Percentiles rank a stretch among this genome's conserved stretches.
phyloP scores from a whole-genome alignment of 1,140 invertebrate species.

The Drosophila asahinai region DNA sequence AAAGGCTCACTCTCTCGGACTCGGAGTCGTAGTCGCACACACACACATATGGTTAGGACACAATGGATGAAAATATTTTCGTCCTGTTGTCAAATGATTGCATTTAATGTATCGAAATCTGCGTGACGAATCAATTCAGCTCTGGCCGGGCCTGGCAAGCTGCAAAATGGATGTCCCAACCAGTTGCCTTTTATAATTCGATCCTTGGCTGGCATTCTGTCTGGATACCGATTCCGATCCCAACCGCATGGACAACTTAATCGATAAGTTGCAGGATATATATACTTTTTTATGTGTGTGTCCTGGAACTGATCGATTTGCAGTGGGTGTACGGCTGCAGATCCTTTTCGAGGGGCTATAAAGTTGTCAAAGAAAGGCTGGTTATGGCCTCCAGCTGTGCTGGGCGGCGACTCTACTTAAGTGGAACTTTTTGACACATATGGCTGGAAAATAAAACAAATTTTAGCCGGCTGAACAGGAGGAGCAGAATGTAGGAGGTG shows the following conservation, averaged over 20 bases:
- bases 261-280: conserved; percentile 40
- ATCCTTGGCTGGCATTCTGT: conserved; percentile 63
- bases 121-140: conserved; percentile 81
- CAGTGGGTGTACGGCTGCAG: conserved; percentile 32
- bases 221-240: conserved; percentile 34
- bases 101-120: conserved; percentile 85
- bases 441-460: conserved; percentile 35
- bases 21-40: too few relatives aligned
- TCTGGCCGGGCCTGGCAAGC: conserved; percentile 42
- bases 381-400: conserved; percentile 26
- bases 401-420: conserved; percentile 28
- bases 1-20: not conserved
- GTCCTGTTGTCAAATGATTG: conserved; percentile 85
- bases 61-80: conserved; percentile 85
- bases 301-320: conserved; percentile 49
- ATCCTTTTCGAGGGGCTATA: conserved; percentile 12
- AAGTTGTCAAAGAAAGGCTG: conserved; percentile 42
- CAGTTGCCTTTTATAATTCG: conserved; percentile 76
- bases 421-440: conserved; percentile 45
- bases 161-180: conserved; percentile 52
- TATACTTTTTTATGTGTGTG: conserved; percentile 10
- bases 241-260: conserved; percentile 63
- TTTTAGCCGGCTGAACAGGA: conserved; percentile 7
- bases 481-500: conserved; percentile 16
- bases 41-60: conserved; percentile 73